Evolutionary conservation across 2,888 invertebrate species (phyloP).

Genomic region (Drosophila kuntzei): DNA sequence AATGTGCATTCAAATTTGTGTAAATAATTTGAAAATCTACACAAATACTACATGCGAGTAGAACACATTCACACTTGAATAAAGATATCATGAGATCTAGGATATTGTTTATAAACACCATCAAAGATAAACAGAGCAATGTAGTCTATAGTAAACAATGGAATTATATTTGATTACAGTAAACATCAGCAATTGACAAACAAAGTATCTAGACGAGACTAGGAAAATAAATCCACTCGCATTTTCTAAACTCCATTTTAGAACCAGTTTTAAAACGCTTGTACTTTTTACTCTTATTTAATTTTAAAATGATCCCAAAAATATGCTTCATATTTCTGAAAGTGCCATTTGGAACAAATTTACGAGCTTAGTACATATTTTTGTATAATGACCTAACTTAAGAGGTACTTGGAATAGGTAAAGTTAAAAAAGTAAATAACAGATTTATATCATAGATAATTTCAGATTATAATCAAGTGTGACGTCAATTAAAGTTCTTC

Average conservation of each 20-base stretch:
- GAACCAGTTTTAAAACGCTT: background rate
- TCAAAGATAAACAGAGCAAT: constrained; percentile 7
- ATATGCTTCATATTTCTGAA: constrained; percentile 3
- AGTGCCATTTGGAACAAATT: constrained; percentile 4
- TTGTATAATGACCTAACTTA: background rate
- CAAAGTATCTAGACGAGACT: background rate
- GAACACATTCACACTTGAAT: constrained; percentile 5
- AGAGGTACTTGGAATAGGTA: background rate
- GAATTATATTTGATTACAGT: constrained; percentile 33
- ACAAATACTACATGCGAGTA: too few relatives aligned
- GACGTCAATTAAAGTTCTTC: background rate
- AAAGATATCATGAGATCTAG: constrained; percentile 8
- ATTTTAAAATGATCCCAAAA: constrained; percentile 9
- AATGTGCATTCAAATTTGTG: background rate
- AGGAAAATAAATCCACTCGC: background rate
- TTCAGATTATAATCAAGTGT: background rate
- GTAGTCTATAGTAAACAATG: constrained; percentile 42
- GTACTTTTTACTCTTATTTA: background rate
- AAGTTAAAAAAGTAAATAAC: background rate
- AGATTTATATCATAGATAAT: background rate
- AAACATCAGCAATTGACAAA: constrained; percentile 24
- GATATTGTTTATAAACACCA: constrained; percentile 41
- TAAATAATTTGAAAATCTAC: constrained; percentile 4
- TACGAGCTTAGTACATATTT: background rate
- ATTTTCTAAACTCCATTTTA: background rate